A percentile compares a stretch with the other conserved stretches of the same genome.
Conservation (phyloP, 2,113 vertebrate genomes). For the Eurypyga helias region DNA sequence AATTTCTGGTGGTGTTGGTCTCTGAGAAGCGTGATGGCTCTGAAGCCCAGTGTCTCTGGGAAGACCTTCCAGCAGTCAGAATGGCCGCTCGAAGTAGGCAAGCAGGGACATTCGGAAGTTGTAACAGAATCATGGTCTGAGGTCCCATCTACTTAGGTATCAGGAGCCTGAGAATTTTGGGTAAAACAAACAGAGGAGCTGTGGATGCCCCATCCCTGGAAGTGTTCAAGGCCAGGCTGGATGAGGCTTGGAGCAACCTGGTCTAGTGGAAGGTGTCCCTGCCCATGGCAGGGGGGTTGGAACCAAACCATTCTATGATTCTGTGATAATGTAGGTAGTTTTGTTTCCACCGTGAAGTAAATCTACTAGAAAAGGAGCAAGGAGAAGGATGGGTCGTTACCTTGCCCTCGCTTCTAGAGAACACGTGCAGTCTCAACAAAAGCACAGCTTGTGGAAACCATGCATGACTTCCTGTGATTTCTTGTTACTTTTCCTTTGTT, state of each 20-base stretch:
- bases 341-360: background rate
- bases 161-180: background rate
- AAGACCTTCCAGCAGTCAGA: background rate
- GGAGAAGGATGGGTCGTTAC: background rate
- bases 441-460: background rate
- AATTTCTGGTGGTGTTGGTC: background rate
- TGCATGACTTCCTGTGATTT: accelerated
- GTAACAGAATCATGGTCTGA: background rate
- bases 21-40: background rate
- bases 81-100: background rate
- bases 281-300: no score
- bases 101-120: background rate
- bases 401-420: accelerated
- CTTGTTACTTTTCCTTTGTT: background rate
- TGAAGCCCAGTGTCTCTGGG: background rate
- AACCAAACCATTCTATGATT: no score
- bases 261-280: no score
- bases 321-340: background rate
- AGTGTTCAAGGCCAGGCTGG: no score
- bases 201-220: no score
- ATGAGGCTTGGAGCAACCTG: no score
- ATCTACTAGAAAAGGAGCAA: background rate
- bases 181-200: background rate
- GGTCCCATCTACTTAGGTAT: background rate
- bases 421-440: accelerated